These are phyloP conservation scores for Xenops minutus DNA, from an alignment of 2,797 vertebrate species.

Conservation along the genomic window DNA sequence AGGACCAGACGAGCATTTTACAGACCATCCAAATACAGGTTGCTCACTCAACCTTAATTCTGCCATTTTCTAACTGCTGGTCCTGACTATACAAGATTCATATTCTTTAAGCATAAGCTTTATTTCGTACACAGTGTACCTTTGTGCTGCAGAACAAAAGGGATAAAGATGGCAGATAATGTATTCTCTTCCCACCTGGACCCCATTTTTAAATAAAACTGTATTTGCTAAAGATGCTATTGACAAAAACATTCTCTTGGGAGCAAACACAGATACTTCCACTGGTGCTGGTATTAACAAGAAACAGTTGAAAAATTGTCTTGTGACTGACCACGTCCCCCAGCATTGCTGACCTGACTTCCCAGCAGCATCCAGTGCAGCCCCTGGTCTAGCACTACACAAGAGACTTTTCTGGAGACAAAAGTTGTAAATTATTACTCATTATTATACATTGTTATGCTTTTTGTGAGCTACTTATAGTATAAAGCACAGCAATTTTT, in stretches of 20 bases:
- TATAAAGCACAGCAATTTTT: background rate
- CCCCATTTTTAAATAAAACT: background rate
- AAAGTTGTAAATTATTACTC: background rate
- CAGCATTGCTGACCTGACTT: background rate
- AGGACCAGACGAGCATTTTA: accelerated
- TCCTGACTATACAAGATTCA: background rate
- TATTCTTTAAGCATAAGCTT: background rate
- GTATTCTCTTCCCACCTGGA: background rate
- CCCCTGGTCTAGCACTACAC: background rate
- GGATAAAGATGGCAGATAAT: background rate
- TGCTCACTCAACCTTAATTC: accelerated
- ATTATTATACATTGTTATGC: background rate
- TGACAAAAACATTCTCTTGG: background rate
- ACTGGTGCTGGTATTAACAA: accelerated
- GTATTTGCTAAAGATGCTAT: background rate
- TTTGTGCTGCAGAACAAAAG: background rate
- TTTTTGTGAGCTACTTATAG: background rate
- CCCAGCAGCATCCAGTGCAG: background rate
- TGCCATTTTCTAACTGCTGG: background rate
- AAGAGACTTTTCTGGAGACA: background rate
- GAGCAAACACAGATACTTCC: background rate
- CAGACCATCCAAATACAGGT: background rate
- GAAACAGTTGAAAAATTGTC: background rate
- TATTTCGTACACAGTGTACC: background rate
- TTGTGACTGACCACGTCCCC: background rate